Evolutionary conservation across 2,888 invertebrate species (phyloP).

Genomic region (Drosophila cracens): DNA sequence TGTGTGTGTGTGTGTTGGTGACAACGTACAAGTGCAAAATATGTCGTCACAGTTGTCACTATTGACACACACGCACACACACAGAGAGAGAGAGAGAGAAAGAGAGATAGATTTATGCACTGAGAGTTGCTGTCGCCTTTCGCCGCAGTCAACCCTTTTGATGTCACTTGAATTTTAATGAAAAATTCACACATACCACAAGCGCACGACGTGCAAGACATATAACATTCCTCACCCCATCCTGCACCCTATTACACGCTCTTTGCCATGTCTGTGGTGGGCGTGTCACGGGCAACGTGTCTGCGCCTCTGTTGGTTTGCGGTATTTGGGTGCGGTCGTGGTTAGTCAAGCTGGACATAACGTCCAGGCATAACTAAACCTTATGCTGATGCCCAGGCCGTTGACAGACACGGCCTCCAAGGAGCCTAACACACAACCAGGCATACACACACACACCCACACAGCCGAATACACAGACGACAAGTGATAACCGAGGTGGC

Average conservation of each 20-base stretch:
- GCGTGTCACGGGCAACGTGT: slow-evolving; percentile 57
- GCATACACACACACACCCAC: slow-evolving; percentile 8
- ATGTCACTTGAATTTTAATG: slow-evolving; percentile 83
- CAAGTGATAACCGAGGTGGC: slow-evolving; percentile 27
- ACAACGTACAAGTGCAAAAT: slow-evolving; percentile 76
- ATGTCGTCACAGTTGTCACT: slow-evolving; percentile 82
- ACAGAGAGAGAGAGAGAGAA: background rate
- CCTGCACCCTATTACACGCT: slow-evolving; percentile 1
- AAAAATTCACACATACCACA: slow-evolving; percentile 81
- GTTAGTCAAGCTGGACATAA: slow-evolving; percentile 64
- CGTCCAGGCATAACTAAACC: slow-evolving; percentile 49
- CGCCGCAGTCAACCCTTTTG: slow-evolving; percentile 78
- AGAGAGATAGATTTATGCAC: slow-evolving; percentile 3
- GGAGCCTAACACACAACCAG: slow-evolving; percentile 20
- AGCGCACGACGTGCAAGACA: slow-evolving; percentile 70
- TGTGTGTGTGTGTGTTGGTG: slow-evolving; percentile 39
- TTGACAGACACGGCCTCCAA: slow-evolving; percentile 70
- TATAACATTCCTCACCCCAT: slow-evolving; percentile 1
- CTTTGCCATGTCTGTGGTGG: slow-evolving; percentile 21
- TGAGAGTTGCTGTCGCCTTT: slow-evolving; percentile 37
- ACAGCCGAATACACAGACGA: background rate
- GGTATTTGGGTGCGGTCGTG: slow-evolving; percentile 71
- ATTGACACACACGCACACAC: slow-evolving; percentile 66
- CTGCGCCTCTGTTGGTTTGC: slow-evolving; percentile 52
- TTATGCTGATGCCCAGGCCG: slow-evolving; percentile 47